These are phyloP conservation scores for Rhabdornis inornatus DNA, from an alignment of 2,113 vertebrate species.

Conservation along the genomic window DNA sequence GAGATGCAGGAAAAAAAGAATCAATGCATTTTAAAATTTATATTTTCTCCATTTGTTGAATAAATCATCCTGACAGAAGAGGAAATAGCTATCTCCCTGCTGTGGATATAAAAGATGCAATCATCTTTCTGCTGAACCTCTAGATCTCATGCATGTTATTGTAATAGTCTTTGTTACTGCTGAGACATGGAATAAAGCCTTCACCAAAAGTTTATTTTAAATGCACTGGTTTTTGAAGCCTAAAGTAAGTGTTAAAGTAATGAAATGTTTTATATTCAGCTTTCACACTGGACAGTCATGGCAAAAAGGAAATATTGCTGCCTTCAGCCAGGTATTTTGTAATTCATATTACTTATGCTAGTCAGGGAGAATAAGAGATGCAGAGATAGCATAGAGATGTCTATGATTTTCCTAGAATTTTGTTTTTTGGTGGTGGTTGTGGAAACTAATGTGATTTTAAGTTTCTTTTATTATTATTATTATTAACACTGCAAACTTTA, in stretches of 20 bases:
- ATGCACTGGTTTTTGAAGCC: background rate
- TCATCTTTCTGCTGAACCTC: background rate
- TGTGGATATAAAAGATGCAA: conserved; percentile 1
- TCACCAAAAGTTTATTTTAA: background rate
- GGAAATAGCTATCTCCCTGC: conserved; percentile 4
- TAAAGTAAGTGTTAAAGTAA: background rate
- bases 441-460: background rate
- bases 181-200: conserved; percentile 3
- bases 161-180: conserved; percentile 12
- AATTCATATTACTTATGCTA: background rate
- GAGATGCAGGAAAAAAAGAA: background rate
- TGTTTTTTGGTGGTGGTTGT: background rate
- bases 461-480: background rate
- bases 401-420: background rate
- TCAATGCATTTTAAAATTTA: background rate
- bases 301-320: background rate
- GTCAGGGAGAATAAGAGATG: background rate
- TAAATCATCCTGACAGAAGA: background rate
- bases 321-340: background rate
- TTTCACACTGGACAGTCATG: background rate
- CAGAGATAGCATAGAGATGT: background rate
- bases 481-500: background rate
- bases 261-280: background rate
- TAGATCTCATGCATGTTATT: conserved; percentile 16
- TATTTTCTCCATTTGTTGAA: background rate